phyloP scores from a whole-genome alignment of 2,113 vertebrate genomes.

The Neofelis nebulosa region DNA sequence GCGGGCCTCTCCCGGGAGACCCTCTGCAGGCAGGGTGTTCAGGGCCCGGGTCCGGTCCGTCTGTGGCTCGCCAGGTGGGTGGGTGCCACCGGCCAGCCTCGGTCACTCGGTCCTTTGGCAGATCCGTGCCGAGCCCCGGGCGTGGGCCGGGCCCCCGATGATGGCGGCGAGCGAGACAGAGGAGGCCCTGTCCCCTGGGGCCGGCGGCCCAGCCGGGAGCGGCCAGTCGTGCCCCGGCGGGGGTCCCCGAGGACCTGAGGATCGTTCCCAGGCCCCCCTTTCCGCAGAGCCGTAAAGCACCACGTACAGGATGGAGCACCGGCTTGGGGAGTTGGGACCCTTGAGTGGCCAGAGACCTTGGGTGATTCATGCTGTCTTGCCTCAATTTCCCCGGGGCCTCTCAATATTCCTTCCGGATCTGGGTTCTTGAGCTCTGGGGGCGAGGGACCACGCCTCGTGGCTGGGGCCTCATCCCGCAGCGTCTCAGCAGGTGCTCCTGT shows the following conservation, averaged over 20 bases:
- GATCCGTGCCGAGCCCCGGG: fast-evolving
- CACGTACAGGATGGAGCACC: fast-evolving
- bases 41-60: not conserved
- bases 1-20: not conserved
- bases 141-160: not conserved
- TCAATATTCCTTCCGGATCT: fast-evolving
- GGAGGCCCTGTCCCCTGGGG: not conserved
- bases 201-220: not conserved
- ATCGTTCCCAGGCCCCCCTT: not conserved
- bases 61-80: too few relatives aligned
- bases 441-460: fast-evolving
- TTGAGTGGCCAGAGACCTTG: not conserved
- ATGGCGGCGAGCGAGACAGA: not conserved
- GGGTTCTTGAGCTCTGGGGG: not conserved
- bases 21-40: not conserved
- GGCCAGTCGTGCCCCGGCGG: fast-evolving
- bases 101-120: not conserved
- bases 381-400: not conserved
- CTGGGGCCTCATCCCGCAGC: fast-evolving
- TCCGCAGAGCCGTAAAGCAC: not conserved
- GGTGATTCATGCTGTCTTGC: not conserved
- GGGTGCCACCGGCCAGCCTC: not conserved
- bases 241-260: not conserved
- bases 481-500: fast-evolving
- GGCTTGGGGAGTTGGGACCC: not conserved